phyloP scores from a whole-genome alignment of 2,113 vertebrate genomes.

The Vidua macroura region DNA sequence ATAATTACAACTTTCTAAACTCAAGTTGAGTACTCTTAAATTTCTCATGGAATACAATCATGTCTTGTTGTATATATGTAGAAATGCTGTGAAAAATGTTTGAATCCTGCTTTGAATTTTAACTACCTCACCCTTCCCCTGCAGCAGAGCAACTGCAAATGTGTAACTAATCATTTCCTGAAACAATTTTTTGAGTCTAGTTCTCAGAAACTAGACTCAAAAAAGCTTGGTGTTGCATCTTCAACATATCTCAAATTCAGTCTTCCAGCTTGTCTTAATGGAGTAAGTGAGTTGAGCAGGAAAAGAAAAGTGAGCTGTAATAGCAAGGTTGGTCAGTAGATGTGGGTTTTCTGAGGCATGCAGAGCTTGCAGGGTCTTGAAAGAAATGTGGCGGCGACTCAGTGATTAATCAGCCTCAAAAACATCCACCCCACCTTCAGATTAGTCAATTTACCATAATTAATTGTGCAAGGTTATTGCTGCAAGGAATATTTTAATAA shows the following conservation, averaged over 20 bases:
- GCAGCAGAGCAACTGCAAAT: background rate
- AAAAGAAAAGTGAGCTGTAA: background rate
- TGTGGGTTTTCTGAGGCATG: background rate
- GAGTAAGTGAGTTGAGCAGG: background rate
- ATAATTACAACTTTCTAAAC: constrained; percentile 17
- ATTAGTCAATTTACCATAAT: background rate
- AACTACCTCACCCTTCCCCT: background rate
- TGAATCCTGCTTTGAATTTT: background rate
- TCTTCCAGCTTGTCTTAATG: background rate
- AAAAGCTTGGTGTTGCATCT: background rate
- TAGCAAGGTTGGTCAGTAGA: background rate
- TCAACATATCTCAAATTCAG: background rate
- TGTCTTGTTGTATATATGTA: background rate
- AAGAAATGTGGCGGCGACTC: background rate
- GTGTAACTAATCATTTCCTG: background rate
- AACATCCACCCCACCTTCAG: no score
- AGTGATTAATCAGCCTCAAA: background rate
- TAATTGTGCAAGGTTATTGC: background rate
- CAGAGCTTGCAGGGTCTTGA: background rate
- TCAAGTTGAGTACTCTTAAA: background rate
- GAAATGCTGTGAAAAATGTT: background rate
- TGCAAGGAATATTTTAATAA: background rate
- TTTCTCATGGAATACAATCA: background rate
- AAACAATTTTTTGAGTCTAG: background rate
- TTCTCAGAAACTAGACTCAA: background rate